Conservation (phyloP, 2,113 vertebrate genomes). For the Trichomycterus rosablanca region DNA sequence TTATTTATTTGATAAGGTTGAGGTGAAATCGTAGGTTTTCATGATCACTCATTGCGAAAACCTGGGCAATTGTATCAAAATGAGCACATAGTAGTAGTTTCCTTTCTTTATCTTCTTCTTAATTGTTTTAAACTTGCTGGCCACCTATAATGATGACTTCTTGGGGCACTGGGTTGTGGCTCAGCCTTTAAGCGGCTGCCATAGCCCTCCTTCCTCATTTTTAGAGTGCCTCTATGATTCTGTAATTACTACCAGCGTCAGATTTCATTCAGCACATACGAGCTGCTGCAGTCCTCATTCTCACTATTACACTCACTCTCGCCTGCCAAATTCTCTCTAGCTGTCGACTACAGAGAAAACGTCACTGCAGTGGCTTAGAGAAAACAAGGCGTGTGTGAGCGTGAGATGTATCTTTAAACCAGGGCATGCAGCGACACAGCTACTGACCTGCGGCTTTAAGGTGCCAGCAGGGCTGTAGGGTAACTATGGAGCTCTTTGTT, state of each 20-base stretch:
- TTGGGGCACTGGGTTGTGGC: neutral
- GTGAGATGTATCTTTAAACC: neutral
- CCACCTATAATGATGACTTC: neutral
- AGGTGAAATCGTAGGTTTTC: too few relatives aligned
- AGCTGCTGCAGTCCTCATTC: neutral
- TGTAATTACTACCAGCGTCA: neutral
- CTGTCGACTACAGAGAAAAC: neutral
- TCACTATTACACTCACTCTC: neutral
- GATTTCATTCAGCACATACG: neutral
- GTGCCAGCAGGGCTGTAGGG: neutral
- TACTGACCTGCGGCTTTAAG: neutral
- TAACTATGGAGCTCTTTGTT: too few relatives aligned
- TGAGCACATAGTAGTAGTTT: too few relatives aligned
- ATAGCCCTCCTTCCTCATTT: neutral
- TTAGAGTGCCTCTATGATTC: neutral
- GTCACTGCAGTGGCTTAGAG: neutral
- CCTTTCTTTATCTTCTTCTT: too few relatives aligned
- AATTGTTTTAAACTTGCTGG: neutral
- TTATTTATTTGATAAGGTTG: too few relatives aligned
- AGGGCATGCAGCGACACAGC: neutral
- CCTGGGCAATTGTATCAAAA: too few relatives aligned
- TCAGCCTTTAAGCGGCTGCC: neutral
- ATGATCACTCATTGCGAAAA: too few relatives aligned
- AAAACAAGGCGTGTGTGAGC: neutral
- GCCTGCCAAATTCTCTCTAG: neutral